Conservation (phyloP, 2,888 invertebrate species). For the Chrysolina americana region DNA sequence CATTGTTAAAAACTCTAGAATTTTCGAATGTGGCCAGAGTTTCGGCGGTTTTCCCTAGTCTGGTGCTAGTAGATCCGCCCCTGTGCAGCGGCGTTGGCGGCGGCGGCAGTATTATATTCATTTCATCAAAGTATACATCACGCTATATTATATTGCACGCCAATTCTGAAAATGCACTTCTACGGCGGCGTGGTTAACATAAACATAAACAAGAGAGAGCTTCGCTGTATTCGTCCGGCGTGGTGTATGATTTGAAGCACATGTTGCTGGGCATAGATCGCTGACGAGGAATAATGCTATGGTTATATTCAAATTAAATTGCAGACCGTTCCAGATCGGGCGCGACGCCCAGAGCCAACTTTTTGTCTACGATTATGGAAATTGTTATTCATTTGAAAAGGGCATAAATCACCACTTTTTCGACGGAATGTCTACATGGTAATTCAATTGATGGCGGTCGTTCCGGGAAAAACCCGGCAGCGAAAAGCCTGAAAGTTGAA, state of each 20-base stretch:
- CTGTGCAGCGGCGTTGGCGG: conserved; percentile 18
- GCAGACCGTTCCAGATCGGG: conserved; percentile 49
- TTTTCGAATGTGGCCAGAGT: too few species aligned
- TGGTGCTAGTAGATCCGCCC: background rate
- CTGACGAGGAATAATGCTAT: conserved; percentile 57
- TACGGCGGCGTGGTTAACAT: conserved; percentile 60
- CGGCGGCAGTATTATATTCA: conserved; percentile 40
- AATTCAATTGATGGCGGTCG: conserved; percentile 1
- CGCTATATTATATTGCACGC: conserved; percentile 53
- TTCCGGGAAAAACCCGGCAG: background rate
- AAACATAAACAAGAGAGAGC: conserved; percentile 63
- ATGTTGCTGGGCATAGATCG: conserved; percentile 57
- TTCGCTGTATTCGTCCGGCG: conserved; percentile 59
- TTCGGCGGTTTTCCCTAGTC: too few species aligned
- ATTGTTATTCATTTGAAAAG: conserved; percentile 45
- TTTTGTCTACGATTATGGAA: conserved; percentile 51
- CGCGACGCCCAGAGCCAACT: conserved; percentile 50
- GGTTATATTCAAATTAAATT: conserved; percentile 64
- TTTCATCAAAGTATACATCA: conserved; percentile 48
- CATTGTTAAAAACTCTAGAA: too few species aligned
- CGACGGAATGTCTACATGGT: conserved; percentile 38
- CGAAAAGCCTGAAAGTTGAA: background rate
- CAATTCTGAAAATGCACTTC: conserved; percentile 61
- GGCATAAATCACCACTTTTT: conserved; percentile 47
- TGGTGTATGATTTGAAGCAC: conserved; percentile 65